These are phyloP conservation scores for Cotesia chilonis DNA, from an alignment of 1,140 invertebrate genomes.

Conservation along the genomic window DNA sequence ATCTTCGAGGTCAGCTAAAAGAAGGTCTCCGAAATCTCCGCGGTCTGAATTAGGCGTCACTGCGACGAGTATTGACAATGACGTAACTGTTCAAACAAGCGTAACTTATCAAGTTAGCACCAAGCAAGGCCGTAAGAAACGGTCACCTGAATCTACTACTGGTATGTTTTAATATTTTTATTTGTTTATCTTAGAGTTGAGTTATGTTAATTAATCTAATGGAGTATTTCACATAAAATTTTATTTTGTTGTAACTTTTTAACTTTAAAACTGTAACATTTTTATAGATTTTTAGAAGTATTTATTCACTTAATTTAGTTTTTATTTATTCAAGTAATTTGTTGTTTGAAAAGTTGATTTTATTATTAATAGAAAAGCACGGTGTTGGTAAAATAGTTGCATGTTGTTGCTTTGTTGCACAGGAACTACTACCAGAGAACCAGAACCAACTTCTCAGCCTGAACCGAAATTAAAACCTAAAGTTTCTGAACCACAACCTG, in stretches of 20 bases:
- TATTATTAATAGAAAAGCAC: constrained; percentile 41
- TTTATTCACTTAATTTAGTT: too few species aligned
- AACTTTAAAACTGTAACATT: too few species aligned
- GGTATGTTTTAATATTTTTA: background rate
- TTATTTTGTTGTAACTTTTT: too few species aligned
- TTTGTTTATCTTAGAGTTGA: background rate
- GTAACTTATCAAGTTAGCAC: constrained; percentile 77
- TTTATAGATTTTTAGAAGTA: background rate
- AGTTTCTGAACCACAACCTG: constrained; percentile 58
- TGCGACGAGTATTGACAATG: constrained; percentile 51
- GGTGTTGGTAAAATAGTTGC: constrained; percentile 63
- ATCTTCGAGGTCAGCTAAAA: constrained; percentile 56
- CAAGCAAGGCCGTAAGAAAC: constrained; percentile 63
- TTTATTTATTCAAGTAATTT: constrained; percentile 9
- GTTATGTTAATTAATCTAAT: background rate
- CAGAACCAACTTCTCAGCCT: constrained; percentile 53
- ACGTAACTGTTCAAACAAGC: constrained; percentile 76
- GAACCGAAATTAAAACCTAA: constrained; percentile 49
- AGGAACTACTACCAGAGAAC: constrained; percentile 57
- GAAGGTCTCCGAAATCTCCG: constrained; percentile 58
- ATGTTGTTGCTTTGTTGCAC: constrained; percentile 66
- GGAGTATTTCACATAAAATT: too few species aligned
- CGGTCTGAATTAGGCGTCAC: constrained; percentile 42
- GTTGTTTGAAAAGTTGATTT: constrained; percentile 21
- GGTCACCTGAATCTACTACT: constrained; percentile 28